Conservation (phyloP, 2,113 vertebrate species). For the Petrocephalus zakoni region DNA sequence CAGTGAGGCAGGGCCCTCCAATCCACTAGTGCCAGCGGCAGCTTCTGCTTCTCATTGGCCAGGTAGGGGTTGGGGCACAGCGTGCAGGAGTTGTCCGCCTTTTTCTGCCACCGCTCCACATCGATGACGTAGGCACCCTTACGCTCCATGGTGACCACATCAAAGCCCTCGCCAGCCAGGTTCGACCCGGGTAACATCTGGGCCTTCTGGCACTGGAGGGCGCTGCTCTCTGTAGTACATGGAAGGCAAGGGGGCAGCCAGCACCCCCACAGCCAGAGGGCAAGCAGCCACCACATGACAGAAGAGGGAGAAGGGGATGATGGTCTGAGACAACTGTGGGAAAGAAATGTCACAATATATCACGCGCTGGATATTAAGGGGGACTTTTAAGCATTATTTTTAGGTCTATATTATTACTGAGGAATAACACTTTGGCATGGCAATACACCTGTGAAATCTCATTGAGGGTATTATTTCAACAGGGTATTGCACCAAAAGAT, state of each 20-base stretch:
- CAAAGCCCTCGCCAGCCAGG: conserved; percentile 33
- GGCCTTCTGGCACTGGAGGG: no score
- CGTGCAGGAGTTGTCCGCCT: no score
- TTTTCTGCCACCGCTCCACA: no score
- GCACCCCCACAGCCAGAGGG: not conserved
- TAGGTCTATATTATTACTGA: not conserved
- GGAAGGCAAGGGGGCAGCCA: no score
- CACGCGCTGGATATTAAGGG: not conserved
- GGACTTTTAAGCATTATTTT: not conserved
- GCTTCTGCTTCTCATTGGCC: conserved; percentile 38
- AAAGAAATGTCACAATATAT: not conserved
- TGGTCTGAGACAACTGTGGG: not conserved
- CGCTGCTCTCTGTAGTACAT: no score
- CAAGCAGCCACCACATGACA: not conserved
- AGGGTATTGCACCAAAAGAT: not conserved
- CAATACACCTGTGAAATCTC: not conserved
- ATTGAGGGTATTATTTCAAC: not conserved
- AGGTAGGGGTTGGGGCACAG: no score
- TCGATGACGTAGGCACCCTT: no score
- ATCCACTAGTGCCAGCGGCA: conserved; percentile 43
- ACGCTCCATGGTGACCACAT: no score
- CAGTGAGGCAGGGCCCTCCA: conserved; percentile 44
- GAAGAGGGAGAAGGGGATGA: not conserved
- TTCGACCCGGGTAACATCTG: no score
- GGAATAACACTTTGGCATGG: not conserved